Percentiles rank a stretch among this genome's conserved stretches.
Evolutionary conservation across 2,888 invertebrate genomes (phyloP).

Genomic region (Luffia ferchaultella): DNA sequence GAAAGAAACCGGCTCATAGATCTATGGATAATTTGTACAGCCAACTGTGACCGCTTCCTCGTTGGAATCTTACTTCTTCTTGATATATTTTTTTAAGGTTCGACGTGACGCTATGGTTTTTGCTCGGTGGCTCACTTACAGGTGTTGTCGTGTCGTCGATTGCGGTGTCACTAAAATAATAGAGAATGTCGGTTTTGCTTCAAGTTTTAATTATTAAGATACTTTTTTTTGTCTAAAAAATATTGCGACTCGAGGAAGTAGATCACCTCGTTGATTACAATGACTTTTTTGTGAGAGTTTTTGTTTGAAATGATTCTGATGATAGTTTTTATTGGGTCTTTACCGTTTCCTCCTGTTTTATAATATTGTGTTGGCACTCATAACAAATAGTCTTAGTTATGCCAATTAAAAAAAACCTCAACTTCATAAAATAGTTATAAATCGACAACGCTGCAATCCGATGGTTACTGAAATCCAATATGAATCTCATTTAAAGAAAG

Average conservation of each 20-base stretch:
- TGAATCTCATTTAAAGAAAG: too few relatives aligned
- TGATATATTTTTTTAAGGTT: conserved; percentile 15
- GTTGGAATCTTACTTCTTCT: conserved; percentile 52
- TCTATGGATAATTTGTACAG: conserved; percentile 57
- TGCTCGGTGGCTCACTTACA: conserved; percentile 3
- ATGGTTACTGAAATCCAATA: too few relatives aligned
- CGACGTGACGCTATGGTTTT: conserved; percentile 15
- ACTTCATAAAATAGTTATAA: too few relatives aligned
- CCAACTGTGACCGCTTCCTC: conserved; percentile 62
- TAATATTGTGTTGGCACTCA: too few relatives aligned
- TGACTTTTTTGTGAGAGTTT: conserved; percentile 52
- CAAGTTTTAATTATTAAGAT: conserved; percentile 50
- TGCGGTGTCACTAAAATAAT: conserved; percentile 22
- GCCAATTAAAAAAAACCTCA: too few relatives aligned
- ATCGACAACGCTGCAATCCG: too few relatives aligned
- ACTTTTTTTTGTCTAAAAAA: conserved; percentile 48
- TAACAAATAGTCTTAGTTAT: too few relatives aligned
- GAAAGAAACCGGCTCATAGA: conserved; percentile 45
- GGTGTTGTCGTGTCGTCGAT: conserved; percentile 24
- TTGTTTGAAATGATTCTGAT: conserved; percentile 13
- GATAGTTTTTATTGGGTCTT: conserved; percentile 2
- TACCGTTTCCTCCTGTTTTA: too few relatives aligned
- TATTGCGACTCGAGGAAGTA: conserved; percentile 53
- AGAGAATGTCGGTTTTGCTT: conserved; percentile 28
- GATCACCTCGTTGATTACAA: conserved; percentile 57